These are phyloP conservation scores for Rhopalosiphum padi DNA, from an alignment of 1,140 invertebrate genomes.

Conservation along the genomic window DNA sequence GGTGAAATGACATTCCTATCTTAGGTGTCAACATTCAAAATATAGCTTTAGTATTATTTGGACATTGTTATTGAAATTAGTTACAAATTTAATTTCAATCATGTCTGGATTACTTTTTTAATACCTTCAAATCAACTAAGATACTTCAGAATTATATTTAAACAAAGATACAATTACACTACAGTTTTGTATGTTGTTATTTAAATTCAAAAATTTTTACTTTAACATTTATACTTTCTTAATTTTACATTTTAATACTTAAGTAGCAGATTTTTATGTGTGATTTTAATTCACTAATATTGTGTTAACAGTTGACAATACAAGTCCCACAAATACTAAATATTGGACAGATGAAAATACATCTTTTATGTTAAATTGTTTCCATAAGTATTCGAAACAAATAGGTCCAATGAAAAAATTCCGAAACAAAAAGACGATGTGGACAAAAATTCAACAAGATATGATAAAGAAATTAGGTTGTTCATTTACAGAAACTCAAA, in stretches of 20 bases:
- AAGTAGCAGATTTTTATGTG: no score
- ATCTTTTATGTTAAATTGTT: background rate
- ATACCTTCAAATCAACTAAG: no score
- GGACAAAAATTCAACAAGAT: background rate
- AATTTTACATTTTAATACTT: no score
- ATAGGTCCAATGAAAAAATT: background rate
- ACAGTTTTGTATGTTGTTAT: background rate
- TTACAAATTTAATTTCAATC: no score
- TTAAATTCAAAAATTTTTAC: background rate
- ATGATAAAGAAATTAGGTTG: background rate
- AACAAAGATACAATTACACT: background rate
- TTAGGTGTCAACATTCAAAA: no score
- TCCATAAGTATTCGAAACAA: background rate
- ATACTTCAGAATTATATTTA: background rate
- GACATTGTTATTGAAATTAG: no score
- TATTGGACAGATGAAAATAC: background rate
- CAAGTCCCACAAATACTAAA: background rate
- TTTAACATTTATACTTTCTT: background rate
- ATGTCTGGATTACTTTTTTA: no score
- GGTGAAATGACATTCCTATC: no score
- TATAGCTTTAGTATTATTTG: no score
- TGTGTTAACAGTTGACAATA: background rate
- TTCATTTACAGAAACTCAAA: background rate
- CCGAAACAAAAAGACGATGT: background rate
- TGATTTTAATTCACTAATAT: slow-evolving; percentile 1